These are phyloP conservation scores for Simalia tracyae DNA, from an alignment of 2,797 vertebrate species.

Conservation along the genomic window DNA sequence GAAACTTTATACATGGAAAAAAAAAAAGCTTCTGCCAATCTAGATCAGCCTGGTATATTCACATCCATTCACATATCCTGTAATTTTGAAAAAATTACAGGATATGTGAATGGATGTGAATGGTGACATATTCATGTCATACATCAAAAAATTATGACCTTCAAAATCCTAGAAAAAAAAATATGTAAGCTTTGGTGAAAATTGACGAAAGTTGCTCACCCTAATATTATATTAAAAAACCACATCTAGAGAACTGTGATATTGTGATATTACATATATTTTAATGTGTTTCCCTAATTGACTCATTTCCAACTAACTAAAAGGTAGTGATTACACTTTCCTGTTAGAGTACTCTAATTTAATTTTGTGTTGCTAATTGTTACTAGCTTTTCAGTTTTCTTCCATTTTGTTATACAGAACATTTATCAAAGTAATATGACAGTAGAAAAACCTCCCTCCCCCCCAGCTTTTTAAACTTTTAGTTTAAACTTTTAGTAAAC, in stretches of 20 bases:
- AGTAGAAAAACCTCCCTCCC: not conserved
- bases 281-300: constrained; percentile 4
- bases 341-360: constrained; percentile 6
- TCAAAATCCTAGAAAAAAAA: not conserved
- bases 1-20: too few relatives aligned
- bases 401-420: not conserved
- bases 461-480: not conserved
- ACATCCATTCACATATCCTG: too few relatives aligned
- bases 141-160: not conserved
- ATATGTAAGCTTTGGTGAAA: not conserved
- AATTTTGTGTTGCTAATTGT: constrained; percentile 16
- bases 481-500: too few relatives aligned
- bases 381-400: constrained; percentile 20
- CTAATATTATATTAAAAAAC: not conserved
- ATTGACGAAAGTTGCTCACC: not conserved
- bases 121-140: not conserved
- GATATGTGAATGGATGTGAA: not conserved
- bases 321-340: not conserved
- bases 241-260: not conserved
- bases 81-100: not conserved
- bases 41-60: too few relatives aligned
- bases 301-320: constrained; percentile 9
- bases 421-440: constrained; percentile 34
- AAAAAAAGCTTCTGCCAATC: too few relatives aligned
- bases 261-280: constrained; percentile 1